Evolutionary conservation across 2,113 vertebrate species (phyloP), one percentile per base, ranked within the genome.

Genomic region (Callipepla californica): DNA sequence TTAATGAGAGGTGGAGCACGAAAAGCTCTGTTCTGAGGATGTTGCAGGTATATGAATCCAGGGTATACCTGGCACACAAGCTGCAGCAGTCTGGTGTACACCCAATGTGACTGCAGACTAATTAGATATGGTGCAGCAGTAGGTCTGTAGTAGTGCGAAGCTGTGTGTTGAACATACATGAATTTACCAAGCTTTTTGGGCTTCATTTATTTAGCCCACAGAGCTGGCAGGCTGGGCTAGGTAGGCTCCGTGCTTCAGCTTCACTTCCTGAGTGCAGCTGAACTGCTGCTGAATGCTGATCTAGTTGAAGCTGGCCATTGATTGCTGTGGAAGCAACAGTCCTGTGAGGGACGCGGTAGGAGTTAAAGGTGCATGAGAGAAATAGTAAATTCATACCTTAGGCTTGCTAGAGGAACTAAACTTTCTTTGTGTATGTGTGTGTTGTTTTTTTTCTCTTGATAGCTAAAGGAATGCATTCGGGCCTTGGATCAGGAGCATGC

Each of bases 401-500:
- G 51, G 14, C 26, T 28, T 53, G 51, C 15, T 53, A 28, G 51
- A 53, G 51, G 9, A 17, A 28, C 50, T 53, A 9, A 53, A 53
- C 5, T 17, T 53, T 50, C 3, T 50, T 22, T 50, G 47, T 47
- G 18, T 47, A 7, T 47, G 19, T 48, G 47, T 48, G 47, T 48
- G 47, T 25, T 50, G 42, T 18, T 13, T 48, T 13, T 87, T 72
- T 75, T 48, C 26, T 65, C 82, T 87, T 70, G 89, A 72, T 91
- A 99, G 99, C 97, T 99, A 18, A 99, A 99, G 96, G 99, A 99
- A 94, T 99, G 99, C 84, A 99, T 99, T 85, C 98, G 99, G 23
- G 98, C 99, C 0, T 89, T 99, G 93, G 99, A 99, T 97, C 98
- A 98, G 96, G 98, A 98, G 23, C 98, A 98, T 6, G 96, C 85